Percentiles rank a stretch among this genome's conserved stretches.
Evolutionary conservation across 2,113 vertebrate genomes (phyloP).

Genomic region (Columba janthina): DNA sequence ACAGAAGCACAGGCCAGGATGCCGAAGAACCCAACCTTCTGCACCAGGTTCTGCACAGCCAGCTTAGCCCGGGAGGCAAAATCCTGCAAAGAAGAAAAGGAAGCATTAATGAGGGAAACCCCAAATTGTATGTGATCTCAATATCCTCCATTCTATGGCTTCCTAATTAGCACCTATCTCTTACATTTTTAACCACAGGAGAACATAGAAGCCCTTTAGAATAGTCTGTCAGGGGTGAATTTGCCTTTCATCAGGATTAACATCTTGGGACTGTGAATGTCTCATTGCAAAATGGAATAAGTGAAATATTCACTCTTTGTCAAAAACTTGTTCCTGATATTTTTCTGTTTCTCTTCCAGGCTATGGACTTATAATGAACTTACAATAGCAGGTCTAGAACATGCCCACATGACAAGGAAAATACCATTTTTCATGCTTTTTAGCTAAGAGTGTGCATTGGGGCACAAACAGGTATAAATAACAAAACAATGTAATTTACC

Average conservation of each 20-base stretch:
- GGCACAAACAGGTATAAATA: not conserved
- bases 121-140: rapidly evolving
- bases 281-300: not conserved
- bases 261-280: not conserved
- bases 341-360: not conserved
- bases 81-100: constrained; percentile 76
- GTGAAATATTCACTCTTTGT: not conserved
- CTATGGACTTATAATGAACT: not conserved
- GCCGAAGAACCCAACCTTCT: constrained; percentile 96
- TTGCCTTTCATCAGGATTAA: not conserved
- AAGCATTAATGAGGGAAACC: not conserved
- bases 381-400: not conserved
- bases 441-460: not conserved
- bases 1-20: constrained; percentile 95
- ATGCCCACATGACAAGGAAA: not conserved
- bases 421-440: not conserved
- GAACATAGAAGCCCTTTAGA: not conserved
- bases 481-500: not conserved
- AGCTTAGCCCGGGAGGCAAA: constrained; percentile 92
- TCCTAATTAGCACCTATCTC: not conserved
- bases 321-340: not conserved
- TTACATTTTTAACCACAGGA: not conserved
- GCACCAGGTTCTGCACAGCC: constrained; percentile 95
- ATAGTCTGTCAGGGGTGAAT: not conserved
- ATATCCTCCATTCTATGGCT: not conserved